Conservation (phyloP, 2,113 vertebrate species). For the Gallinago jamesoni region DNA sequence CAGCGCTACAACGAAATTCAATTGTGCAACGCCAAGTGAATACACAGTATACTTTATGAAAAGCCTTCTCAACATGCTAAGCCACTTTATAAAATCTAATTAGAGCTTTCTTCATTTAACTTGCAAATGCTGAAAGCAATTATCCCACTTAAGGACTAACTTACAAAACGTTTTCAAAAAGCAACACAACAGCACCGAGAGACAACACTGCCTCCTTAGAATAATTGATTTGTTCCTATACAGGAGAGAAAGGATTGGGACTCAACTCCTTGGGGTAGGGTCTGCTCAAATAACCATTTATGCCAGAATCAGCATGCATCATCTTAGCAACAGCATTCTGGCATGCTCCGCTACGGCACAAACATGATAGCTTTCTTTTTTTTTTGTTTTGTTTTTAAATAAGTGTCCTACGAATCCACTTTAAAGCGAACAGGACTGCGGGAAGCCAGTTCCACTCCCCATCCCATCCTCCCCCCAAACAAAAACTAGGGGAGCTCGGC, state of each 20-base stretch:
- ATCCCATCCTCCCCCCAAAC: neutral
- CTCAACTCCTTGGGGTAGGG: slow-evolving; percentile 23
- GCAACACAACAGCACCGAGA: slow-evolving; percentile 30
- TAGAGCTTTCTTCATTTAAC: slow-evolving; percentile 71
- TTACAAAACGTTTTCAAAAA: slow-evolving; percentile 68
- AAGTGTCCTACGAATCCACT: neutral
- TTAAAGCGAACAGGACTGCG: neutral
- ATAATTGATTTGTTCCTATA: slow-evolving; percentile 57
- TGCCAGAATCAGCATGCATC: slow-evolving; percentile 18
- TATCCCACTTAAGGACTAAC: slow-evolving; percentile 66
- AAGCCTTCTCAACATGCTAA: slow-evolving; percentile 64
- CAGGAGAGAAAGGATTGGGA: neutral
- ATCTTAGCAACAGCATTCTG: slow-evolving; percentile 39
- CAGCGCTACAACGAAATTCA: slow-evolving; percentile 22
- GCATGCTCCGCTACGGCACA: neutral
- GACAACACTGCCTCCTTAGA: slow-evolving; percentile 45
- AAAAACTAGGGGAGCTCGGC: neutral
- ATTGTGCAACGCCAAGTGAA: slow-evolving; percentile 45
- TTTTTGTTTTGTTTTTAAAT: neutral
- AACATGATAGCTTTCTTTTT: slow-evolving; percentile 17
- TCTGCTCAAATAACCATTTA: slow-evolving; percentile 20
- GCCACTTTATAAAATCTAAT: slow-evolving; percentile 71
- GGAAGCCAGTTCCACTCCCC: neutral
- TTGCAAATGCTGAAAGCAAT: slow-evolving; percentile 70
- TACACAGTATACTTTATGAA: slow-evolving; percentile 60